Base-by-base conservation (phyloP, 2,797 vertebrate species). In the Emydoidea blandingii region DNA sequence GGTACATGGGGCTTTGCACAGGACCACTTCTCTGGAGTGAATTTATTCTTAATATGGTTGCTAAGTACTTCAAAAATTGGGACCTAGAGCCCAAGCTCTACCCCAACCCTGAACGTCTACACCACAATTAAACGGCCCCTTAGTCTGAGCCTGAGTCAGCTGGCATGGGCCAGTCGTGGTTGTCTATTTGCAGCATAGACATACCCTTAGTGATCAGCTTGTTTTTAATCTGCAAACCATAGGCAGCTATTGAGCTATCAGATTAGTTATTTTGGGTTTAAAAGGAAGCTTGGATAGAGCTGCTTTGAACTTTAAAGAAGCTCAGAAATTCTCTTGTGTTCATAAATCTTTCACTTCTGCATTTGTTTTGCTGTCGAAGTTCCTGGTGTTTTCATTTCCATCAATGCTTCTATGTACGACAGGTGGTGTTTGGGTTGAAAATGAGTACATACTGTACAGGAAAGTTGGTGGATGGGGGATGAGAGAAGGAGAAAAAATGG, bases 351-450 rank as follows among this genome's bases (percentile, higher is more conserved):
- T 84, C 57, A 92, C 15, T 65, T 81, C 23, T 92, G 16, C 37
- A 78, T 96, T 96, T 97, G 49, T 84, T 96, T 96, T 97, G 59
- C 81, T 93, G 62, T 83, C 89, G 37, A 90, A 92, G 9, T 87
- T 96, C 54, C 86, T 52, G 52, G 80, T 95, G 92, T 94, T 94
- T 93, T 81, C 59, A 54, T 86, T 96, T 95, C 68, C 79, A 90
- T 78, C 25, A 86, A 44, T 92, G 83, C 37, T 92, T 94, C 27
- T 79, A 79, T 25, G 6, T 50, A 57, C 91, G 65, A 79, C 76
- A 96, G 81, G 72, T 96, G 59, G 15, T 93, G 23, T 90, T 95
- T 95, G 56, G 27, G 37, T 59, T 95, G 86, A 86, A 59, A 87
- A 59, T 89, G 84, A 90, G 47, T 49, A 92, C 72, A 54, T 50